Evolutionary conservation across 2,888 invertebrate genomes (phyloP).

Genomic region (Erynnis tages): DNA sequence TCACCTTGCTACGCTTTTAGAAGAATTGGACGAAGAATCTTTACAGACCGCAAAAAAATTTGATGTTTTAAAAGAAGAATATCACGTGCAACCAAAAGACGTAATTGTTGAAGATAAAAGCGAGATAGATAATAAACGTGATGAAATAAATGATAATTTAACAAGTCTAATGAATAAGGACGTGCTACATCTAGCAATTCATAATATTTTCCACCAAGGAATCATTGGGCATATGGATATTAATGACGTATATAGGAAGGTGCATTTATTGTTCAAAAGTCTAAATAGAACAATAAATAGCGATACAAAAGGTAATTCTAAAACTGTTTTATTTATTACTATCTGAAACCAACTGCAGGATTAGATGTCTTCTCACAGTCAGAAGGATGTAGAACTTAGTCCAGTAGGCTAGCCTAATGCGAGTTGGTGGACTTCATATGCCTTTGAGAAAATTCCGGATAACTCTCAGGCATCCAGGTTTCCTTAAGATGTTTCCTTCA

Average conservation of each 20-base stretch:
- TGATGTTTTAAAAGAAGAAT: too few relatives aligned
- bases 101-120: background rate
- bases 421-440: too few relatives aligned
- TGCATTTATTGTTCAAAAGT: constrained; percentile 32
- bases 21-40: constrained; percentile 53
- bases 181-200: constrained; percentile 55
- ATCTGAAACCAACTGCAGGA: too few relatives aligned
- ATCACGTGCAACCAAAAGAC: too few relatives aligned
- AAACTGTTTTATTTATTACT: too few relatives aligned
- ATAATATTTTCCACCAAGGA: constrained; percentile 58
- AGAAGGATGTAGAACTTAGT: too few relatives aligned
- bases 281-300: constrained; percentile 9
- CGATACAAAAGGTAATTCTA: constrained; percentile 7
- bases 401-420: too few relatives aligned
- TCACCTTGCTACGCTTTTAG: constrained; percentile 50
- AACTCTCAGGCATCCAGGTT: too few relatives aligned
- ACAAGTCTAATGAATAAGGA: constrained; percentile 36
- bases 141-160: background rate
- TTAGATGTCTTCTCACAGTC: too few relatives aligned
- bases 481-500: too few relatives aligned
- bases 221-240: constrained; percentile 56
- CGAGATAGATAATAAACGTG: background rate
- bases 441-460: too few relatives aligned
- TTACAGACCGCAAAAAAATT: constrained; percentile 15
- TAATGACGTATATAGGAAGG: constrained; percentile 44